These are phyloP conservation scores for Timema podura DNA, from an alignment of 2,888 invertebrate species.

Conservation along the genomic window DNA sequence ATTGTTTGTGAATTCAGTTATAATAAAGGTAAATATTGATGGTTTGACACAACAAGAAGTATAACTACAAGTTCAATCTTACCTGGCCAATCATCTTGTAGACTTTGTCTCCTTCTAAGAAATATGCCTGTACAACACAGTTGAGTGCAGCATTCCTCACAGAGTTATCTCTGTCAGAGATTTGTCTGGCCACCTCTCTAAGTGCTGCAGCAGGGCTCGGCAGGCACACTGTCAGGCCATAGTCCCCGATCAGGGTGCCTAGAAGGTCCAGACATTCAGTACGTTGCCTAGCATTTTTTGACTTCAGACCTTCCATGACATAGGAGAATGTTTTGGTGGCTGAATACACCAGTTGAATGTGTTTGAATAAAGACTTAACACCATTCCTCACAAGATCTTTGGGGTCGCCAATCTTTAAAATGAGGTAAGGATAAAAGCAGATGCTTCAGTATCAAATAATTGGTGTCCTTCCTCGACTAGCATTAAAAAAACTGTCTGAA, in stretches of 20 bases:
- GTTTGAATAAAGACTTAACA: constrained; percentile 79
- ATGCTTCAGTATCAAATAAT: constrained; percentile 86
- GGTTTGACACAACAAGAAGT: too few relatives aligned
- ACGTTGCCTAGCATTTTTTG: constrained; percentile 94
- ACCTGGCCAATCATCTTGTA: constrained; percentile 90
- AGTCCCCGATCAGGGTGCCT: constrained; percentile 77
- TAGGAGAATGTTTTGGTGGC: constrained; percentile 84
- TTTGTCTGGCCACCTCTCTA: constrained; percentile 89
- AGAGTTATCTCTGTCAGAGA: constrained; percentile 92
- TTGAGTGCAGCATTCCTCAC: constrained; percentile 95
- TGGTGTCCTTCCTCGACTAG: constrained; percentile 77
- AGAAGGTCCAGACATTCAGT: constrained; percentile 95
- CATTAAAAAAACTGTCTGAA: constrained; percentile 75
- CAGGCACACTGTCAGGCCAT: constrained; percentile 79
- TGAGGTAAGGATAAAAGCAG: constrained; percentile 88
- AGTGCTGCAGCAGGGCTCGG: constrained; percentile 75
- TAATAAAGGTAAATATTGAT: too few relatives aligned
- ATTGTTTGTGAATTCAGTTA: too few relatives aligned
- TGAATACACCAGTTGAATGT: constrained; percentile 81
- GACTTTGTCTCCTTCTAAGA: constrained; percentile 84
- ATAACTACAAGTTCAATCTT: too few relatives aligned
- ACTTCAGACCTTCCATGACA: constrained; percentile 92
- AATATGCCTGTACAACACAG: constrained; percentile 86
- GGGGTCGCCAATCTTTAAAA: constrained; percentile 93
- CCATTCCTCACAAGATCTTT: constrained; percentile 92